Base-by-base conservation (phyloP, 2,888 invertebrate genomes). In the Amitus sp. region DNA sequence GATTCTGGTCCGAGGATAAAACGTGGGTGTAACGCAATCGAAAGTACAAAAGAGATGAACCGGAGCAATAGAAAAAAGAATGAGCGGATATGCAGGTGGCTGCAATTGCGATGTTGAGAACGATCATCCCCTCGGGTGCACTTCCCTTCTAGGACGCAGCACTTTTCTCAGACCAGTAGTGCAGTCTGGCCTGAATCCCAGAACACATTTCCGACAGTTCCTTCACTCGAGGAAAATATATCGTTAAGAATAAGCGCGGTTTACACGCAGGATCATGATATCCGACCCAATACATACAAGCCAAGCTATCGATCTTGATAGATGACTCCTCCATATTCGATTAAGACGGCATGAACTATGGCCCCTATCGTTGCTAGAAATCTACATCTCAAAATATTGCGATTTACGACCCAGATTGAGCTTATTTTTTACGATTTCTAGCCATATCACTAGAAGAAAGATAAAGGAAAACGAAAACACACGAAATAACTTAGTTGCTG, bases 101-200 rank as follows among this genome's bases (percentile, higher is more conserved):
- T 55, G 71, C 71, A 73, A 76, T 74, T 73, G 76, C 55, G 70
- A 65, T 68, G 65, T 65, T 59, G 70, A 65, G 73, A 71, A 73
- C 71, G 73, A 78, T 73, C 70, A 70, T 72, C 70, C 78, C 74
- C 76, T 45, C 51, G 73, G 71, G 76, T 72, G 76, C 72, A 73
- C 71, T 78, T 76, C 70, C 45, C 48, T 55, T 51, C 70, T 78
- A 76, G 71, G 73, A 73, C 70, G 69, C 69, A 69, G 65, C 69
- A 69, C 71, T 70, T 68, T 69, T 69, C 68, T 62, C 66, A 65
- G 57, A 63, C 73, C 71, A 61, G 58, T 66, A 65, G 58, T 52
- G 62, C n/a, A 65, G 67, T 67, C 59, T 59, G 60, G 68, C 57
- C 56, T 67, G 70, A 70, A 71, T 74, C 73, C 69, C 70, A 69